Evolutionary conservation across 2,888 invertebrate genomes (phyloP).

Genomic region (Oeneis ivallda): DNA sequence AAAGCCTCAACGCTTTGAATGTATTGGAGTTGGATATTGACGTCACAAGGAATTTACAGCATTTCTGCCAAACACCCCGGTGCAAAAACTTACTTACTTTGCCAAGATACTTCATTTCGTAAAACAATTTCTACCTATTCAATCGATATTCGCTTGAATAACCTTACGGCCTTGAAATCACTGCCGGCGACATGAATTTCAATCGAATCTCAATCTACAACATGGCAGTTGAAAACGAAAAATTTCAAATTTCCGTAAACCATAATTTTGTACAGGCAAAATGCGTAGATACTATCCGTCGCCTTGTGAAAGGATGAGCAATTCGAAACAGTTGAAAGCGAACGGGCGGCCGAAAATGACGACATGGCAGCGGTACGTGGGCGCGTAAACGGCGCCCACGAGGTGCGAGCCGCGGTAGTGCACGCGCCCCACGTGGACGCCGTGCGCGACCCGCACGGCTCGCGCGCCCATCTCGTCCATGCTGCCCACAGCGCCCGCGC

Average conservation of each 20-base stretch:
- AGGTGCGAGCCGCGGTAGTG: slow-evolving; percentile 57
- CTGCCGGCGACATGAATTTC: neutral
- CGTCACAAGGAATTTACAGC: neutral
- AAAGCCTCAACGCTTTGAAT: no score
- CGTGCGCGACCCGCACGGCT: slow-evolving; percentile 53
- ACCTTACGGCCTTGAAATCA: neutral
- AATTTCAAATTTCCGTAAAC: slow-evolving; percentile 11
- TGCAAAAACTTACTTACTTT: neutral
- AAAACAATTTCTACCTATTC: neutral
- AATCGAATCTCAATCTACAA: neutral
- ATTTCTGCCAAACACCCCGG: neutral
- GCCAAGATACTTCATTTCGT: neutral
- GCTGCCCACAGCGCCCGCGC: slow-evolving; percentile 57
- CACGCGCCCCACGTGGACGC: slow-evolving; percentile 58
- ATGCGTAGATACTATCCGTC: slow-evolving; percentile 2
- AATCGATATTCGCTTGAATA: no score
- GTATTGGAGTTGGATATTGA: no score
- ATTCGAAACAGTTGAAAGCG: slow-evolving; percentile 71
- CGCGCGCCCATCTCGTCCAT: slow-evolving; percentile 51
- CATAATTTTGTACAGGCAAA: neutral
- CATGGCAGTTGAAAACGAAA: slow-evolving; percentile 6
- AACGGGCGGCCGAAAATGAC: slow-evolving; percentile 66
- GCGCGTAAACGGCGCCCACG: slow-evolving; percentile 58
- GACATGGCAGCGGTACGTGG: slow-evolving; percentile 64
- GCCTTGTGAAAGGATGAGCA: slow-evolving; percentile 53